Base-by-base conservation (phyloP, 2,888 invertebrate species). In the Amphipyra tragopoginis region DNA sequence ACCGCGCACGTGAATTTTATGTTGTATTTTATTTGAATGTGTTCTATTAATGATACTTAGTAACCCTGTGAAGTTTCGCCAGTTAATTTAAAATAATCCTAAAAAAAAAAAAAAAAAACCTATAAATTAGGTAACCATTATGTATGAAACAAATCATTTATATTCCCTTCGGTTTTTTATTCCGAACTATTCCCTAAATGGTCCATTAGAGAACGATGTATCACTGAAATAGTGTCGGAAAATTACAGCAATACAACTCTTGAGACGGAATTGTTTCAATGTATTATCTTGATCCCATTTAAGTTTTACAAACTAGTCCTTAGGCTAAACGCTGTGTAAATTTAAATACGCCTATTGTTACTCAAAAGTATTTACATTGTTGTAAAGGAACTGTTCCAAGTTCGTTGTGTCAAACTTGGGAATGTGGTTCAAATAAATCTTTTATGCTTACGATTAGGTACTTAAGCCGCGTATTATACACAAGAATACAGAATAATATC, bases 271-370 rank as follows among this genome's bases (percentile, higher is more conserved):
- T 68, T 70, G 72, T 73, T 75, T 53, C 62, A 40, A 67, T 75
- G 77, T 77, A 66, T 78, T 74, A 75, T 57, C 57, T 62, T 66
- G 65, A 65, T 67, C 64, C 72, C 66, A 77, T 80, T 77, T 65
- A 77, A 72, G 68, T 80, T 80, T 68, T 57, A 75, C 76, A 53
- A 70, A 80, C 71, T 73, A 72, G 57, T 66, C 77, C 70, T 65
- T 9, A 54, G 63, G 77, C 57, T 64, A 65, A 59, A 63, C 49
- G 9, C 29, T 70, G 62, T 66, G 57, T 70, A 47, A 64, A 72
- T 73, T 68, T 55, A 58, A 69, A 65, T 66, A 62, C 63, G 51
- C 48, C 53, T 65, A 70, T 78, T 78, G 73, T 67, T 65, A 56
- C 62, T 44, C 64, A 59, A 61, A 66, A 70, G 63, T 73, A 69